Conservation (phyloP, 2,113 vertebrate species). For the Megaptera novaeangliae region DNA sequence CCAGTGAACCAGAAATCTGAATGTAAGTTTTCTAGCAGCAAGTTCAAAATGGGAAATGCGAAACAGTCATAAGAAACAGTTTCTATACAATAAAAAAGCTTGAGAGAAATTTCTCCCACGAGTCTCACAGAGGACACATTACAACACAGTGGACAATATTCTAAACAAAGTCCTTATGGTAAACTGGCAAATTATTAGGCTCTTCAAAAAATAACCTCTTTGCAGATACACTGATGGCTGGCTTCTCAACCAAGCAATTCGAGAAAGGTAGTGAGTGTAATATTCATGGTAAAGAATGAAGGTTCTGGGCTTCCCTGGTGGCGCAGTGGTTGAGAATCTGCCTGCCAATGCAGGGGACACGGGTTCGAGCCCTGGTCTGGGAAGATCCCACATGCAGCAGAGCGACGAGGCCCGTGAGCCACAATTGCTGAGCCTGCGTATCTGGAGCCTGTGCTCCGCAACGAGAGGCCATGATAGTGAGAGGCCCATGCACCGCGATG, state of each 20-base stretch:
- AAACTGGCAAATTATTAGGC: neutral
- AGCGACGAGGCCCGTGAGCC: no score
- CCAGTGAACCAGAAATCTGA: neutral
- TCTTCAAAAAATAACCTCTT: neutral
- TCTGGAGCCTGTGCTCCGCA: no score
- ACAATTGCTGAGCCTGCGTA: no score
- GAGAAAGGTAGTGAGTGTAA: neutral
- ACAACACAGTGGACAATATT: neutral
- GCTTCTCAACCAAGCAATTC: slow-evolving; percentile 1
- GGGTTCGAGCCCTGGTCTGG: no score
- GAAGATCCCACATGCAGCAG: no score
- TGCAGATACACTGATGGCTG: neutral
- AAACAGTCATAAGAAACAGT: neutral
- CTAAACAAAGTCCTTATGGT: neutral
- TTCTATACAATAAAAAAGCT: neutral
- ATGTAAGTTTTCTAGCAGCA: neutral
- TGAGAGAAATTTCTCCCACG: neutral
- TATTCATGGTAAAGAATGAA: neutral
- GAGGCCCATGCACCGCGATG: no score
- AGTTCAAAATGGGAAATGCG: neutral
- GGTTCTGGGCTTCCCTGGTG: neutral
- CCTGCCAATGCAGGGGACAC: no score
- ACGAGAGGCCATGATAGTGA: no score
- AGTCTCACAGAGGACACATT: neutral
- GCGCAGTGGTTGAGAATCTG: no score